These are phyloP conservation scores for Acanthurus tractus DNA, from an alignment of 2,797 vertebrate species.

Conservation along the genomic window DNA sequence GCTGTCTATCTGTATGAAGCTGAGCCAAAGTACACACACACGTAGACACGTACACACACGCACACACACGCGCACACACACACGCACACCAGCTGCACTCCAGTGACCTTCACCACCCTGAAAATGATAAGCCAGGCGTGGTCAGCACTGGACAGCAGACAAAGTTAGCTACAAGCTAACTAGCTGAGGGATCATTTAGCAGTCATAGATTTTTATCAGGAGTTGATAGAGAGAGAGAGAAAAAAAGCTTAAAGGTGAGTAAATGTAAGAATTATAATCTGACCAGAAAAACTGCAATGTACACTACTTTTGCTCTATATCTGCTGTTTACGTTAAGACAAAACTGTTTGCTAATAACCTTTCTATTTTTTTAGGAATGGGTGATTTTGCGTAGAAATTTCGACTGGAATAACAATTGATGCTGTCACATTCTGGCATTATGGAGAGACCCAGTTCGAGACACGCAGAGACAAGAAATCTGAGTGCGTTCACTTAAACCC, in stretches of 20 bases:
- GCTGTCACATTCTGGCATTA: background rate
- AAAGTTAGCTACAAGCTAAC: conserved; percentile 4
- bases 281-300: background rate
- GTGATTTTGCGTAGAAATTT: no score
- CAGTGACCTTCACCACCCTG: conserved; percentile 47
- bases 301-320: background rate
- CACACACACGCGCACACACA: conserved; percentile 14
- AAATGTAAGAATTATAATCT: background rate
- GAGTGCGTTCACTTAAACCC: background rate
- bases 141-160: conserved; percentile 1
- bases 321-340: background rate
- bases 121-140: conserved; percentile 39
- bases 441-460: background rate
- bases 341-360: no score
- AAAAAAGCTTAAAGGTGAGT: background rate
- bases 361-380: no score
- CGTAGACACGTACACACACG: background rate
- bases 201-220: background rate
- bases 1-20: conserved; percentile 54
- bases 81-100: conserved; percentile 18
- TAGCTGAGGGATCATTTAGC: background rate
- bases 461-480: background rate
- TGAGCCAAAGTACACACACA: conserved; percentile 57
- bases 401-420: no score
- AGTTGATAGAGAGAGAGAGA: background rate